Conservation (phyloP, 2,797 vertebrate genomes). For the Bovichtus variegatus region DNA sequence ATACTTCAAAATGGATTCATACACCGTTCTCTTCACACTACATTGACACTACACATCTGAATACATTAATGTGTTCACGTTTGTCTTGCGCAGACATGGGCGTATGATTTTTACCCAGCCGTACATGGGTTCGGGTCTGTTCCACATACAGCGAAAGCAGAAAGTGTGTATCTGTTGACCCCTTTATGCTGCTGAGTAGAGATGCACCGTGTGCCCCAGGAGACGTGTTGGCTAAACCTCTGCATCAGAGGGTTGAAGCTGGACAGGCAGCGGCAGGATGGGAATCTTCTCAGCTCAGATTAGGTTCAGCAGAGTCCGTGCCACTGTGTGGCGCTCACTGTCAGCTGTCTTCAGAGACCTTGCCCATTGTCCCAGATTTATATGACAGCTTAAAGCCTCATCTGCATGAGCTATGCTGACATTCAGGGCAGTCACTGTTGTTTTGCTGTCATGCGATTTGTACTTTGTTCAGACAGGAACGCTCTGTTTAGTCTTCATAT, state of each 20-base stretch:
- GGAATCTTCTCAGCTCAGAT: neutral
- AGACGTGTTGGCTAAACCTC: slow-evolving; percentile 50
- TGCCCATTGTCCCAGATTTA: neutral
- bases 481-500: neutral
- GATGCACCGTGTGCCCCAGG: neutral
- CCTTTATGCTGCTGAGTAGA: neutral
- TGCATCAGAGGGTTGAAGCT: slow-evolving; percentile 65
- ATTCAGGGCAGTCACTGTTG: neutral
- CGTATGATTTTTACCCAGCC: too few relatives aligned
- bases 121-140: neutral
- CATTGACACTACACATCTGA: too few relatives aligned
- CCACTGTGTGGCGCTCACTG: slow-evolving; percentile 65
- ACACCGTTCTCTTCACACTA: neutral
- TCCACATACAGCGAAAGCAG: neutral
- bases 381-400: neutral
- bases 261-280: neutral
- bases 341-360: neutral
- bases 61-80: too few relatives aligned
- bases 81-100: too few relatives aligned
- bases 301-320: neutral
- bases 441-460: neutral
- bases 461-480: neutral
- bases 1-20: neutral
- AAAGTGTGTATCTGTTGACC: neutral
- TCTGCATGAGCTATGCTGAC: neutral